Evolutionary conservation across 2,888 invertebrate genomes (phyloP).

Genomic region (Stomorhina lunata): DNA sequence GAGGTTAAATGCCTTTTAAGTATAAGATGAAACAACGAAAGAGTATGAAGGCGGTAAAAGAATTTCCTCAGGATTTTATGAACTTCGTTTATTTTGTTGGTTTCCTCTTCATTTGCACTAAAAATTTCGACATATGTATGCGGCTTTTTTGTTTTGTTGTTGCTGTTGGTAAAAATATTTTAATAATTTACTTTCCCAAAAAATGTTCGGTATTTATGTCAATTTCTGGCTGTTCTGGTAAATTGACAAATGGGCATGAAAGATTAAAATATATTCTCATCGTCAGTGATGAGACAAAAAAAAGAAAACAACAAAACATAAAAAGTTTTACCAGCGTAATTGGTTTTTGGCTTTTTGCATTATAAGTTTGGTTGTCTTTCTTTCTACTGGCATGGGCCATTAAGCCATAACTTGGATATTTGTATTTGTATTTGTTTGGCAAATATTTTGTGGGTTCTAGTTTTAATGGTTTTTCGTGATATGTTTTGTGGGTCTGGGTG

Average conservation of each 20-base stretch:
- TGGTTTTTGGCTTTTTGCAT: not conserved
- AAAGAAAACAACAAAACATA: too few species aligned
- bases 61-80: not conserved
- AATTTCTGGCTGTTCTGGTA: constrained; percentile 4
- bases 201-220: constrained; percentile 40
- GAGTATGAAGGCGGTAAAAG: not conserved
- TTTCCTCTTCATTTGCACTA: not conserved
- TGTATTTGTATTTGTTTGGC: too few species aligned
- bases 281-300: too few species aligned
- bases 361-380: not conserved
- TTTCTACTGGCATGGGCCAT: too few species aligned
- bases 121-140: too few species aligned
- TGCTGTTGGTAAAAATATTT: not conserved
- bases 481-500: too few species aligned
- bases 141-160: not conserved
- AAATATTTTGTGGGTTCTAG: too few species aligned
- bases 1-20: not conserved
- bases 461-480: too few species aligned
- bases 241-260: constrained; percentile 23
- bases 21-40: not conserved
- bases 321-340: constrained; percentile 15
- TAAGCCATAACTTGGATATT: too few species aligned
- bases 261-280: constrained; percentile 10
- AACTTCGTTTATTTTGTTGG: not conserved
- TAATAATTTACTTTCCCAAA: constrained; percentile 14